phyloP scores from a whole-genome alignment of 2,797 vertebrate species.

The Varecia variegata region DNA sequence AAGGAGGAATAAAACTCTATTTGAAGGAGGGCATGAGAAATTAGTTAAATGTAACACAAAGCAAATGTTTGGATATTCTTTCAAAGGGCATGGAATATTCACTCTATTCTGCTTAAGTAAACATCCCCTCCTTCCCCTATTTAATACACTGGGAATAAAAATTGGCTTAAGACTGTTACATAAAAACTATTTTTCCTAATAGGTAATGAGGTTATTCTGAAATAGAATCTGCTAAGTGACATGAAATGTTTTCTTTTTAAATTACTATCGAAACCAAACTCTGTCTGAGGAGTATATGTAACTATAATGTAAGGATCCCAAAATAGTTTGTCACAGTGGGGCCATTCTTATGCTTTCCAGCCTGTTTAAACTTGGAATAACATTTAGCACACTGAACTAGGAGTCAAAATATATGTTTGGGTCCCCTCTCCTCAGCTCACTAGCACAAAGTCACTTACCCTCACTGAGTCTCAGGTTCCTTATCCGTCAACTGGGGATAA shows the following conservation, averaged over 20 bases:
- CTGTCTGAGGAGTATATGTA: neutral
- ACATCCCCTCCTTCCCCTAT: neutral
- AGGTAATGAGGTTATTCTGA: neutral
- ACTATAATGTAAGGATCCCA: neutral
- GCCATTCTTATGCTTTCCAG: neutral
- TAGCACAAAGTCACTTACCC: conserved; percentile 13
- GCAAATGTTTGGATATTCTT: conserved; percentile 61
- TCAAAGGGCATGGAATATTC: conserved; percentile 29
- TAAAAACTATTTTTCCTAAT: neutral
- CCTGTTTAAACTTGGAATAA: conserved; percentile 28
- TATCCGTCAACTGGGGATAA: neutral
- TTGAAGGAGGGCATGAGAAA: conserved; percentile 54
- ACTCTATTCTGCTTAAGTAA: conserved; percentile 52
- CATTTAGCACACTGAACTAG: neutral
- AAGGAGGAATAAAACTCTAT: conserved; percentile 73
- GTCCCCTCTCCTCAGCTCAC: neutral
- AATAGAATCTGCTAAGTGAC: conserved; percentile 7
- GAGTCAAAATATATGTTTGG: neutral
- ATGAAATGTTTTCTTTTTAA: conserved; percentile 44
- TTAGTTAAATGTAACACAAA: conserved; percentile 60
- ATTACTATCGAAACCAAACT: conserved; percentile 24
- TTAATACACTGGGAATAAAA: conserved; percentile 22
- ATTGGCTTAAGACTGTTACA: neutral
- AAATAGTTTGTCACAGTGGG: neutral
- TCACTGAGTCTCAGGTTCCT: conserved; percentile 8